Evolutionary conservation across 2,113 vertebrate genomes (phyloP), one percentile per base, ranked within the genome.

Genomic region (Ochotona princeps): DNA sequence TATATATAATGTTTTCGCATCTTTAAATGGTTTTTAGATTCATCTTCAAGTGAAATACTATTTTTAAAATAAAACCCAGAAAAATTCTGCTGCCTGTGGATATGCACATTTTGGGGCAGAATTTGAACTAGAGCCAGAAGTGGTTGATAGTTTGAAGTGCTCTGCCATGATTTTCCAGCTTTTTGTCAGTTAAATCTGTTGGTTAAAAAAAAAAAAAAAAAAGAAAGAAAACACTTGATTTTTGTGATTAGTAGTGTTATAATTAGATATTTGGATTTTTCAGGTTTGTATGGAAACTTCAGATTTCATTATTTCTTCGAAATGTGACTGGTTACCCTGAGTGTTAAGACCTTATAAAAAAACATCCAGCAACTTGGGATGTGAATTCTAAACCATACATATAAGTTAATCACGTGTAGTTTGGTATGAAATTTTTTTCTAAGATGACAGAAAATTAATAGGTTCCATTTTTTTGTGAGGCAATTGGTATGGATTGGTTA

Each of bases 151-250:
- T 96, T 97, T 97, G 96, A 95, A 96, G 96, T 98, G 90, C 84
- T 97, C 75, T 93, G 83, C 96, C 94, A 96, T 89, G 87, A 93
- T 95, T 93, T 98, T 96, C 94, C 97, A 95, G 92, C 92, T 96
- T 97, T 89, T 97, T 97, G 97, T 94, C 95, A 97, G 87, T 97
- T 98, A 97, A 98, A 97, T 94, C 94, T 96, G 87, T 95, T 96
- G 91, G 97, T 94, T 83, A 96, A 96, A 96, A 96, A 44, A 44
- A 44, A 44, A 44, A 44, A 44, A 44, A 44, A 44, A 6, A 44
- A 44, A 44, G 6, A 44, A 44, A n/a, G n/a, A n/a, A n/a, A n/a
- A n/a, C n/a, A 96, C 83, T 94, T 96, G 93, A 72, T 93, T 67
- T 97, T 96, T 95, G 92, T 98, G 94, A 97, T 97, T 97, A 96